These are phyloP conservation scores for Danio tinwini DNA, from an alignment of 2,797 vertebrate genomes.

Conservation along the genomic window DNA sequence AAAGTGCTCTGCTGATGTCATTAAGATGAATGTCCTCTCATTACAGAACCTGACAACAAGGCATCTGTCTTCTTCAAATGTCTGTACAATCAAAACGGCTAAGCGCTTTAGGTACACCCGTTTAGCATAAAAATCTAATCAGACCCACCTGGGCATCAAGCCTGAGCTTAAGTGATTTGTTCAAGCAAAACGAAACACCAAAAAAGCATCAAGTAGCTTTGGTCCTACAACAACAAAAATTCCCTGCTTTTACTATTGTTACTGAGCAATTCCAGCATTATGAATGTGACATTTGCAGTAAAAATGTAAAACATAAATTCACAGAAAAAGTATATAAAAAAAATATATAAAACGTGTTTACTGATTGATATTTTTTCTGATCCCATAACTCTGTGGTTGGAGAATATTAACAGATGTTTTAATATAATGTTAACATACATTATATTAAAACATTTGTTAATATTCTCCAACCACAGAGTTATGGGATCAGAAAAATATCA, in stretches of 20 bases:
- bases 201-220: not conserved
- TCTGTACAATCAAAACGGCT: constrained; percentile 22
- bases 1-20: constrained; percentile 5
- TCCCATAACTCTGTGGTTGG: no score
- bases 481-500: no score
- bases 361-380: no score
- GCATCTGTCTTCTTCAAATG: constrained; percentile 51
- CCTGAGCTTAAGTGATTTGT: not conserved
- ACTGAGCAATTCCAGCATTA: no score
- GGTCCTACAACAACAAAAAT: not conserved
- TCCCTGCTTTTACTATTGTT: not conserved
- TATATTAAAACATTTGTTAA: no score
- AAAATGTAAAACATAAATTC: no score
- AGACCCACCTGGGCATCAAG: constrained; percentile 17
- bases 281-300: no score
- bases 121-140: constrained; percentile 51
- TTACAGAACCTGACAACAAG: constrained; percentile 23
- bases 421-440: no score
- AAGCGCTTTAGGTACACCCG: constrained; percentile 42
- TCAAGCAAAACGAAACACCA: not conserved
- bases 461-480: no score
- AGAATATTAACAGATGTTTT: no score
- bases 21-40: constrained; percentile 52
- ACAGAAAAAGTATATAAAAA: no score
- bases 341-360: no score